phyloP scores from a whole-genome alignment of 92 coral and sea anemone genomes.

The Paragorgia papillata region DNA sequence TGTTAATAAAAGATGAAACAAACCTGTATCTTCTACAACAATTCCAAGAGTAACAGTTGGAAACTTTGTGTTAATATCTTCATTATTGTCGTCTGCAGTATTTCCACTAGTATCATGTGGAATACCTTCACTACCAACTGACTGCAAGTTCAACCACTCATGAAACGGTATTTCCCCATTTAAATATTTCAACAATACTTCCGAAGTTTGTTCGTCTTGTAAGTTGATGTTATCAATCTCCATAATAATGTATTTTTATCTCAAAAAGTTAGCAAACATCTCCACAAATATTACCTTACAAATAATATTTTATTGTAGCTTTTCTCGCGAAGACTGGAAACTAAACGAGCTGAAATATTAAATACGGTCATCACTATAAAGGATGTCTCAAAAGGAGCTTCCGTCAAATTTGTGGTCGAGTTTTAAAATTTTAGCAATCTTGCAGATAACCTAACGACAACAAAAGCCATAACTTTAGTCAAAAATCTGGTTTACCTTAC shows the following conservation, averaged over 20 bases:
- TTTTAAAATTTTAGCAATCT: too few relatives aligned
- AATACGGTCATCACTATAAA: too few relatives aligned
- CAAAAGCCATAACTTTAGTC: too few relatives aligned
- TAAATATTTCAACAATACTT: conserved; percentile 72
- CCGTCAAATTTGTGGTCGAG: too few relatives aligned
- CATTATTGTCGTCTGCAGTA: conserved; percentile 14
- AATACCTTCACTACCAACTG: conserved; percentile 37
- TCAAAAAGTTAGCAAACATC: background rate
- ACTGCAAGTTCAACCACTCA: conserved; percentile 76
- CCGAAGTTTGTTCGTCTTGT: conserved; percentile 58
- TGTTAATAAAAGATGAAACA: background rate
- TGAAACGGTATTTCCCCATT: conserved; percentile 90
- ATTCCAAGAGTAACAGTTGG: background rate
- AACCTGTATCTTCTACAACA: background rate
- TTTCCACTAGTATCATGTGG: conserved; percentile 14
- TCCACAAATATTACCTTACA: too few relatives aligned
- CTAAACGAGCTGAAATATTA: too few relatives aligned
- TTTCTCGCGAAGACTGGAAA: background rate
- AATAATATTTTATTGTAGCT: too few relatives aligned
- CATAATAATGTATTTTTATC: background rate
- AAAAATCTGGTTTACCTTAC: too few relatives aligned
- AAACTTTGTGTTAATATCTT: background rate
- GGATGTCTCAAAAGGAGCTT: too few relatives aligned
- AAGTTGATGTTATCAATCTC: conserved; percentile 24
- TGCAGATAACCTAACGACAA: too few relatives aligned